These are phyloP conservation scores for Sebastes reedi DNA, from an alignment of 2,797 vertebrate species.

Conservation along the genomic window DNA sequence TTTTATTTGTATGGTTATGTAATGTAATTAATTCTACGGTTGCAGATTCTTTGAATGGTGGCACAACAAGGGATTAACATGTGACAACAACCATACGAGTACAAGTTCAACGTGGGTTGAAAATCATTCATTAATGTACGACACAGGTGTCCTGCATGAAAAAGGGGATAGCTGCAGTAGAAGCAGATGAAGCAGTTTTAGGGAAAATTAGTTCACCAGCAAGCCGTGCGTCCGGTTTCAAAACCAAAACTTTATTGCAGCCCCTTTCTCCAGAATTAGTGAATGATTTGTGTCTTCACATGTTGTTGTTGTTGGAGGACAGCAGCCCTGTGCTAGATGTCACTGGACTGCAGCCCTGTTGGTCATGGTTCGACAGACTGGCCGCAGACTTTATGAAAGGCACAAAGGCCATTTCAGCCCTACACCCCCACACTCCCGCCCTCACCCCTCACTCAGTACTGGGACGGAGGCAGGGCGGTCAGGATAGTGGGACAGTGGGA, in stretches of 20 bases:
- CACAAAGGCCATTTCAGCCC: constrained; percentile 61
- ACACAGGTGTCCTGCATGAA: not conserved
- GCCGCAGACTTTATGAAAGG: constrained; percentile 58
- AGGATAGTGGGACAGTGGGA: constrained; percentile 54
- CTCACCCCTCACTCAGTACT: constrained; percentile 17
- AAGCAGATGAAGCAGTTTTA: not conserved
- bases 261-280: not conserved
- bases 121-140: not conserved
- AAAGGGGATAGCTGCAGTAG: not conserved
- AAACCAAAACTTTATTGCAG: not conserved
- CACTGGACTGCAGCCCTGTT: constrained; percentile 28
- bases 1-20: not conserved
- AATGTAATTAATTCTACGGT: not conserved
- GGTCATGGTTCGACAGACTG: constrained; percentile 30
- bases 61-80: constrained; percentile 25
- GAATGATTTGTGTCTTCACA: constrained; percentile 17
- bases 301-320: constrained; percentile 39
- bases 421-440: constrained; percentile 9
- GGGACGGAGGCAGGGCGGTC: constrained; percentile 45
- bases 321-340: constrained; percentile 6
- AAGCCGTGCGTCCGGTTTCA: not conserved
- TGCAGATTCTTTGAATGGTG: constrained; percentile 15
- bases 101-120: not conserved
- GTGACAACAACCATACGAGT: not conserved
- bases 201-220: not conserved